Evolutionary conservation across 2,888 invertebrate genomes (phyloP), one percentile per base, ranked within the genome.

Genomic region (Micoletzkya japonica): DNA sequence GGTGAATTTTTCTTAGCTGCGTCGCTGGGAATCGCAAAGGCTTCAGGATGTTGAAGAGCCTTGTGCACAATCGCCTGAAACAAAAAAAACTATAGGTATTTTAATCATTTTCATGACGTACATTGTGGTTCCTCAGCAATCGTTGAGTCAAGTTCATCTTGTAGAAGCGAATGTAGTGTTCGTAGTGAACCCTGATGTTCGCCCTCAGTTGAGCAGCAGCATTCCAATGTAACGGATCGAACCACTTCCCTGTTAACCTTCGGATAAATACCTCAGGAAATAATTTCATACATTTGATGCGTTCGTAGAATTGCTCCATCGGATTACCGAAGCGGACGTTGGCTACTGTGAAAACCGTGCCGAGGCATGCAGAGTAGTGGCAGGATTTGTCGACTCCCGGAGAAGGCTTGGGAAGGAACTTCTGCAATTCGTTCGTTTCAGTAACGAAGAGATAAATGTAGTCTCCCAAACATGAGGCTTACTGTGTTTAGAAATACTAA

Each of bases 81-180:
- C 30, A n/a, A 37, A 36, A n/a, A n/a, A n/a, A n/a, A n/a, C n/a
- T n/a, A n/a, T n/a, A n/a, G n/a, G n/a, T n/a, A n/a, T n/a, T n/a
- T n/a, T n/a, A n/a, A n/a, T n/a, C n/a, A n/a, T n/a, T 20, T 20
- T 6, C 10, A n/a, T n/a, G 52, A 70, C 72, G 37, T 10, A 78
- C 78, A 56, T 74, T 70, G 37, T 75, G 44, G 24, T 70, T 69
- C 24, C 70, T 60, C n/a, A 78, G 37, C 44, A 78, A 57, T 28
- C 70, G 70, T 59, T 73, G 69, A 26, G 76, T 69, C 67, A 78
- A 57, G 44, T 73, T 74, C 64, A 78, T 72, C 28, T 76, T 69
- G 64, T 78, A 74, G 66, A 73, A 64, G 2, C 78, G 75, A 56
- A 78, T 78, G 63, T 75, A 76, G 60, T 78, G 78, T 32, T 78